Base-by-base conservation (phyloP, 1,140 invertebrate genomes). In the Heliconius nattereri region DNA sequence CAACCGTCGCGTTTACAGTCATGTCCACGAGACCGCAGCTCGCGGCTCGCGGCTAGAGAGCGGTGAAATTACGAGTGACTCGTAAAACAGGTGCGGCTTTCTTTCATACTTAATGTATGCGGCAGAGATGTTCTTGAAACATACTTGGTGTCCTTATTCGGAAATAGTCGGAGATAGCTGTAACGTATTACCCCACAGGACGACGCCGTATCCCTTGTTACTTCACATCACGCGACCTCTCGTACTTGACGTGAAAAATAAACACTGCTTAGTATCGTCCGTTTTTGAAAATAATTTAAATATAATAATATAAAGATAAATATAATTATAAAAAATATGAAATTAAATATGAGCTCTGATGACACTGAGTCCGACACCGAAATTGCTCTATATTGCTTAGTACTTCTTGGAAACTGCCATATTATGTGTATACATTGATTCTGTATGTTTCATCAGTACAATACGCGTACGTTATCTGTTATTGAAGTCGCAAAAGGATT, bases 61-160 rank as follows among this genome's bases (percentile, higher is more conserved):
- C 76, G 70, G 76, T 32, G 70, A 72, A 78, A 78, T 37, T 40
- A 71, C 60, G 13, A 26, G 60, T n/a, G 6, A 29, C 23, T 54
- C 40, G 75, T 35, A 54, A 54, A 74, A 32, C 73, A 54, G 73
- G 73, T 74, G 73, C 74, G 74, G 57, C 74, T 76, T 76, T 52
- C 74, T 40, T 75, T 57, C 73, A 76, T 76, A 72, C 37, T 75
- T 75, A 32, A 75, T 75, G 32, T 60, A 57, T 72, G 71, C 35
- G 32, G 70, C 19, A 35, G 32, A 37, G 71, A 72, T 40, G 71
- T 23, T 37, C 11, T 72, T 35, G 71, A 72, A 7, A 72, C 19
- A 37, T 54, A 26, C 54, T 66, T 66, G 60, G 16, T 66, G 60
- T 66, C 60, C 60, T 66, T 66, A 66, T 66, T 66, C 1, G 26